phyloP scores from a whole-genome alignment of 2,113 vertebrate species.

The Canis aureus region DNA sequence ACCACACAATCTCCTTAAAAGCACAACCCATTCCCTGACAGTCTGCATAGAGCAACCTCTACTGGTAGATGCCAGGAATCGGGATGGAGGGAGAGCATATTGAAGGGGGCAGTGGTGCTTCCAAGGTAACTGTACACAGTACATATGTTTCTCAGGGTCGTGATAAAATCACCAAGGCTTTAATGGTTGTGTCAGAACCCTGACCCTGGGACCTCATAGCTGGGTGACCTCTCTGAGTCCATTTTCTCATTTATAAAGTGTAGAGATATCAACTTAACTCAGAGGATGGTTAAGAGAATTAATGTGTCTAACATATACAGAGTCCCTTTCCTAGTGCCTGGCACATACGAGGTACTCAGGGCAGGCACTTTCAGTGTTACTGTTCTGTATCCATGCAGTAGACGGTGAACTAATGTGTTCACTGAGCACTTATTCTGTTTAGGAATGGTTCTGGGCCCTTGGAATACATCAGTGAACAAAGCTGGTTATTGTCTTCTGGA shows the following conservation, averaged over 20 bases:
- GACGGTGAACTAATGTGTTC: accelerated
- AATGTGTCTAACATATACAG: not conserved
- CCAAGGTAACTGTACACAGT: not conserved
- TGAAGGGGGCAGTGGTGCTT: not conserved
- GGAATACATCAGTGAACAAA: not conserved
- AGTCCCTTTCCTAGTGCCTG: not conserved
- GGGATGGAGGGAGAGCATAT: not conserved
- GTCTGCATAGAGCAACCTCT: not conserved
- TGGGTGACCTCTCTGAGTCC: not conserved
- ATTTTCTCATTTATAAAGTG: not conserved
- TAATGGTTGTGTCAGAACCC: not conserved
- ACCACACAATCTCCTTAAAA: not conserved
- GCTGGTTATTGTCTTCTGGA: not conserved
- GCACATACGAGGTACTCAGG: accelerated
- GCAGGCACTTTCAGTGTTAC: not conserved
- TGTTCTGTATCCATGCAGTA: not conserved
- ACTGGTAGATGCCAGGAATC: not conserved
- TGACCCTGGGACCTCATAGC: not conserved
- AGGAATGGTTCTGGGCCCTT: too few relatives aligned
- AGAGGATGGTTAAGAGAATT: not conserved
- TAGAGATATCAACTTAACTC: not conserved
- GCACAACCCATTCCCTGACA: accelerated
- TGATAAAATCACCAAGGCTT: not conserved
- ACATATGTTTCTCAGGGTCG: not conserved
- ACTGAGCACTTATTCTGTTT: not conserved